Evolutionary conservation across 30 jellyfish, hydroid and myxozoan species (phyloP), one percentile per base, ranked within the genome.

Genomic region (Hydractinia echinata): DNA sequence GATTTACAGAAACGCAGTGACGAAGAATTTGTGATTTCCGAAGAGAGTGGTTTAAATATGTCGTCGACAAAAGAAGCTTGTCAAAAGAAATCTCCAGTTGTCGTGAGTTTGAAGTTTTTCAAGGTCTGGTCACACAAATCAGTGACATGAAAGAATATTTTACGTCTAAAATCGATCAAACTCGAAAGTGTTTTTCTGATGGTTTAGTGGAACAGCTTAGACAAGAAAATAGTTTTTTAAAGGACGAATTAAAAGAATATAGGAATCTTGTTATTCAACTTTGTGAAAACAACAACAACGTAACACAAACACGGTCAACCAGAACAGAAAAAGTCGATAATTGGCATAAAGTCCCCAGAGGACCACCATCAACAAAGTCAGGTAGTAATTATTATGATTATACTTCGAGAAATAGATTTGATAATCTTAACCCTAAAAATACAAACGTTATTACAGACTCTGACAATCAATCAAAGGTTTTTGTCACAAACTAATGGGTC

Each of bases 241-340:
- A 58, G 69, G 19, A 16, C 69, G 69, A 30, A 30, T 30, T 30
- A 30, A 30, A 30, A 30, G 44, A 30, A 30, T 30, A 30, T 30
- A 16, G 69, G 19, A 58, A 11, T 16, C 19, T 58, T 11, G n/a
- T 58, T 16, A 13, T 58, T 58, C 69, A 58, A 58, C 69, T 58
- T 58, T 58, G 69, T 58, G 69, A 58, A 58, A 58, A 58, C 69
- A 58, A 58, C 69, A 58, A 58, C 69, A 58, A 58, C 69, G 69
- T 58, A 11, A 58, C 3, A 58, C 69, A 58, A 58, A 3, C 69
- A 16, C 69, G 19, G 69, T 16, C 69, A 58, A 58, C 69, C 69
- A 58, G 69, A 58, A 58, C 69, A 58, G 69, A 58, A 58, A 58
- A 58, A 16, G 3, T 16, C 18, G 69, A 58, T 58, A 58, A 58